Percentiles rank a stretch among this genome's conserved stretches.
Evolutionary conservation across 1,140 invertebrate species (phyloP).

Genomic region (Acyrthosiphon pisum): DNA sequence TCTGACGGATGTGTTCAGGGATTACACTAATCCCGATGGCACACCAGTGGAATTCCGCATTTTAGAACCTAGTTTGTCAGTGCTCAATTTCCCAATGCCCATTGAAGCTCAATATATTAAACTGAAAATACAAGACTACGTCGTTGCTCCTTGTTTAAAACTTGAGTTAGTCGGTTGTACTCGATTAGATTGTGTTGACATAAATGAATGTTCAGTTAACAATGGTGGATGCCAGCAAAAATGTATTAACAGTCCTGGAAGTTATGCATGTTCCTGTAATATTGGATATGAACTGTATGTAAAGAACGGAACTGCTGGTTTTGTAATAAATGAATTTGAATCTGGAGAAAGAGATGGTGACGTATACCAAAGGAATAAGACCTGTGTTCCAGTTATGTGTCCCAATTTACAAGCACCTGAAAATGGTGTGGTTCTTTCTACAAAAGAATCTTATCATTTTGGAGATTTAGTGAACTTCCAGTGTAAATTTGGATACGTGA

Average conservation of each 20-base stretch:
- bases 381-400: constrained; percentile 93
- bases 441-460: constrained; percentile 76
- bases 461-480: constrained; percentile 90
- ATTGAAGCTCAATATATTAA: constrained; percentile 90
- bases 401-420: constrained; percentile 79
- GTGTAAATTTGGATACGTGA: constrained; percentile 94
- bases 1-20: constrained; percentile 85
- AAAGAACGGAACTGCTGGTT: constrained; percentile 91
- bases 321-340: constrained; percentile 80
- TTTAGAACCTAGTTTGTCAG: constrained; percentile 83
- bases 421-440: constrained; percentile 87
- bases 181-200: constrained; percentile 86
- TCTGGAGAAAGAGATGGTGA: constrained; percentile 87
- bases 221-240: constrained; percentile 96
- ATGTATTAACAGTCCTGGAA: constrained; percentile 87
- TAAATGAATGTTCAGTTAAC: constrained; percentile 87
- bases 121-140: constrained; percentile 85
- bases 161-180: constrained; percentile 94
- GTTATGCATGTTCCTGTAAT: constrained; percentile 88
- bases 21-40: constrained; percentile 89
- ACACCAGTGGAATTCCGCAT: constrained; percentile 92
- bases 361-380: constrained; percentile 90
- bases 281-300: constrained; percentile 91
- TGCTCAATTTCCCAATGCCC: constrained; percentile 87
- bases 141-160: constrained; percentile 86